Percentiles rank a stretch among this genome's conserved stretches.
These are phyloP conservation scores for Tragelaphus scriptus DNA, from an alignment of 2,113 vertebrate species.

Conservation along the genomic window DNA sequence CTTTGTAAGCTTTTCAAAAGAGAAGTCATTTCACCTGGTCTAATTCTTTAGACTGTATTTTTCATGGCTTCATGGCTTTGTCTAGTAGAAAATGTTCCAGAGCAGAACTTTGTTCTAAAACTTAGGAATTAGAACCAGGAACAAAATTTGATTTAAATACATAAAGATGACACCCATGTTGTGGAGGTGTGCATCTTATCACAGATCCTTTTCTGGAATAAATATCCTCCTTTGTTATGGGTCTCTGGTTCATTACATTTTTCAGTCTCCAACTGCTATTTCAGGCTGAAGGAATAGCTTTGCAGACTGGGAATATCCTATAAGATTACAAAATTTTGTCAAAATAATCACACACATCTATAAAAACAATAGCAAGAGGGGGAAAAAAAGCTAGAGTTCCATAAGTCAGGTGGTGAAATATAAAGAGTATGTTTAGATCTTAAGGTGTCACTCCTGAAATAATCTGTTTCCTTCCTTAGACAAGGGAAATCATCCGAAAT, in stretches of 20 bases:
- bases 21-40: not conserved
- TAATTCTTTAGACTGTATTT: not conserved
- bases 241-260: not conserved
- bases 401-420: not conserved
- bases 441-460: not conserved
- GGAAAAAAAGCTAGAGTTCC: not conserved
- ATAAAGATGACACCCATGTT: not conserved
- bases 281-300: not conserved
- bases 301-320: not conserved
- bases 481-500: not conserved
- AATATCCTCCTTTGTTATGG: not conserved
- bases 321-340: not conserved
- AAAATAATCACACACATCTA: not conserved
- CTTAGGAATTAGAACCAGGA: not conserved
- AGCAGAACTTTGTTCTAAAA: not conserved
- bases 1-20: not conserved
- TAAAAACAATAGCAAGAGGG: not conserved
- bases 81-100: not conserved
- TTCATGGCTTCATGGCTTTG: not conserved
- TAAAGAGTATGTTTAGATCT: not conserved
- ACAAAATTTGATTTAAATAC: not conserved
- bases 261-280: not conserved
- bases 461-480: not conserved
- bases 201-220: not conserved
- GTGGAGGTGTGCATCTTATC: not conserved